Conservation (phyloP, 2,797 vertebrate species). For the Brachyrhaphis roseni region DNA sequence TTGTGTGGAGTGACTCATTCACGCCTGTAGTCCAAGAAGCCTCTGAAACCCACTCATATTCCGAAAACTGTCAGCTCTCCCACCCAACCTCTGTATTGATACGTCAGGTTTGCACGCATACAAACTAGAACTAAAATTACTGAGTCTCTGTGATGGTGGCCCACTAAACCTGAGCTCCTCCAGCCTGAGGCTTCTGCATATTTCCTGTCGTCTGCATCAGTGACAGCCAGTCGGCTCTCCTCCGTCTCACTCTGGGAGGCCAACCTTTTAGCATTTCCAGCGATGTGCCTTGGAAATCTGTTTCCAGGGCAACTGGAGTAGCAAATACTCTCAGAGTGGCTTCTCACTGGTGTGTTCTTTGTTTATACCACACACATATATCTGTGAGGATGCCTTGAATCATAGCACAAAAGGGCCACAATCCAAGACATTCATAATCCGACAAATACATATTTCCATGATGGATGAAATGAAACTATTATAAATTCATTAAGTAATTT, state of each 20-base stretch:
- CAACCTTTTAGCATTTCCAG: constrained; percentile 81
- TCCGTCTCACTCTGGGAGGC: constrained; percentile 75
- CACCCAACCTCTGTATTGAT: constrained; percentile 31
- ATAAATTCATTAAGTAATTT: neutral
- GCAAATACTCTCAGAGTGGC: constrained; percentile 77
- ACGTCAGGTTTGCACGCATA: constrained; percentile 21
- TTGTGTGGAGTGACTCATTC: constrained; percentile 71
- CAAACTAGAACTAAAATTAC: constrained; percentile 29
- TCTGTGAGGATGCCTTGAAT: constrained; percentile 42
- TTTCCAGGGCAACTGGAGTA: constrained; percentile 86
- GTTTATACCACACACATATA: constrained; percentile 76
- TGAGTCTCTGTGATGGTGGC: constrained; percentile 15
- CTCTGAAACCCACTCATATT: constrained; percentile 58
- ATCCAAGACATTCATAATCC: neutral
- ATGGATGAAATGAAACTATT: neutral
- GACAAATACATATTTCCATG: neutral
- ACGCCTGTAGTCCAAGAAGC: constrained; percentile 58
- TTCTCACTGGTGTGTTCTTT: constrained; percentile 71
- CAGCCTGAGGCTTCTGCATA: constrained; percentile 43
- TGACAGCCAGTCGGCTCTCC: constrained; percentile 71
- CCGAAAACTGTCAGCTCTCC: constrained; percentile 38
- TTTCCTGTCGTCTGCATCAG: constrained; percentile 50
- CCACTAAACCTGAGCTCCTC: constrained; percentile 38
- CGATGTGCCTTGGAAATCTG: constrained; percentile 81
- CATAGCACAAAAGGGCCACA: neutral